Percentiles rank a stretch among this genome's conserved stretches.
These are phyloP conservation scores for Epirrita christyi DNA, from an alignment of 2,888 invertebrate genomes.

Conservation along the genomic window DNA sequence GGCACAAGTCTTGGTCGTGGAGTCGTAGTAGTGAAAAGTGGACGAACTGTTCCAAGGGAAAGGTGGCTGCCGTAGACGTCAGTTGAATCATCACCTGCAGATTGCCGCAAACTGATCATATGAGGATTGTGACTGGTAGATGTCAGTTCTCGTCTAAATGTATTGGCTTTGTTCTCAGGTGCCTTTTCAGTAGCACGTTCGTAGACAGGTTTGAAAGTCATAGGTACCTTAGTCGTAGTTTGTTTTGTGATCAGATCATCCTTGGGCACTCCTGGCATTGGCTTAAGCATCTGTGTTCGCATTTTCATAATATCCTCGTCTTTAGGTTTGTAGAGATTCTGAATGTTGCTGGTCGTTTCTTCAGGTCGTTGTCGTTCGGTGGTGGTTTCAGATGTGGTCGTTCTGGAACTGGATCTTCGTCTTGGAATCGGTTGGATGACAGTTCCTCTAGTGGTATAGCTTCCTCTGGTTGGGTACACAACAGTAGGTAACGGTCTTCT, in stretches of 20 bases:
- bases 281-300: conserved; percentile 68
- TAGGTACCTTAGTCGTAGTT: conserved; percentile 68
- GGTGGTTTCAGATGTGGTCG: conserved; percentile 58
- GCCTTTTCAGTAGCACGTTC: conserved; percentile 78
- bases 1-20: conserved; percentile 83
- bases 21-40: conserved; percentile 87
- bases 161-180: conserved; percentile 81
- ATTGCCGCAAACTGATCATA: conserved; percentile 84
- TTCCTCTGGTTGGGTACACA: conserved; percentile 81
- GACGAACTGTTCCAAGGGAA: conserved; percentile 86
- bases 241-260: conserved; percentile 73
- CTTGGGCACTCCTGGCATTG: conserved; percentile 58
- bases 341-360: conserved; percentile 66
- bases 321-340: conserved; percentile 67
- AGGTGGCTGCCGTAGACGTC: conserved; percentile 88
- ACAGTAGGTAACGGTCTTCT: conserved; percentile 79
- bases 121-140: conserved; percentile 84
- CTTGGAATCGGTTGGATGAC: conserved; percentile 88
- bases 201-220: conserved; percentile 81
- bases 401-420: conserved; percentile 71
- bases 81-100: conserved; percentile 86
- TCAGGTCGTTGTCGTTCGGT: conserved; percentile 60
- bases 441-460: conserved; percentile 84
- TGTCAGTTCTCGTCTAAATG: conserved; percentile 86
- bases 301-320: conserved; percentile 59